Evolutionary conservation across 2,113 vertebrate species (phyloP).

Genomic region (Craseonycteris thonglongyai): DNA sequence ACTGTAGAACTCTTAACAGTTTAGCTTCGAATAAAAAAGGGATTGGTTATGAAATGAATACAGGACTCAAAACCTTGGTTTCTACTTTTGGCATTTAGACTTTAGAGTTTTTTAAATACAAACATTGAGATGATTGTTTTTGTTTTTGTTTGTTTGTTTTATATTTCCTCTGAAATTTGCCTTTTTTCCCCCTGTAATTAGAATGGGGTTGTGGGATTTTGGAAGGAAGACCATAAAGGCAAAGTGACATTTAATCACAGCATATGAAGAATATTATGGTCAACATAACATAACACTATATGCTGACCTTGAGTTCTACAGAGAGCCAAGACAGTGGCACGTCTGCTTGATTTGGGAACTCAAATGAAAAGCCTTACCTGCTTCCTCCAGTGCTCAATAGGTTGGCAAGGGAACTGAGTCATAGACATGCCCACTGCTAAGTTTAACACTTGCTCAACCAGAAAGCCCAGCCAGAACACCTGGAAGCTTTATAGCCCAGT

Average conservation of each 20-base stretch:
- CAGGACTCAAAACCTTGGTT: neutral
- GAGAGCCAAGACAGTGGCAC: neutral
- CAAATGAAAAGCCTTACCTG: neutral
- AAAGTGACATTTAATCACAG: neutral
- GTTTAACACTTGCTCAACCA: neutral
- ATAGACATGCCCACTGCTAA: neutral
- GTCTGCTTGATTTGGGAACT: neutral
- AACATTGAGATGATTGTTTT: neutral
- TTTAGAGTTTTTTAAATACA: neutral
- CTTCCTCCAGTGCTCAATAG: neutral
- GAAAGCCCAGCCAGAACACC: neutral
- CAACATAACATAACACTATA: neutral
- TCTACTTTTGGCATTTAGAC: neutral
- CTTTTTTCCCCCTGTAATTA: neutral
- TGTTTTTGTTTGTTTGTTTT: neutral
- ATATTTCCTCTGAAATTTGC: neutral
- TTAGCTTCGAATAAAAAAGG: neutral
- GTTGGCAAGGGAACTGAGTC: neutral
- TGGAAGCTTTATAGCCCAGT: neutral
- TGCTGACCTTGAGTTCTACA: neutral
- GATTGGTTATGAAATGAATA: neutral
- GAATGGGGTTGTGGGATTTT: neutral
- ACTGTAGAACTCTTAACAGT: neutral
- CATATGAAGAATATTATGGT: neutral
- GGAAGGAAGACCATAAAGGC: neutral